Conservation (phyloP, 2,888 invertebrate species). For the Melinaea menophilus region DNA sequence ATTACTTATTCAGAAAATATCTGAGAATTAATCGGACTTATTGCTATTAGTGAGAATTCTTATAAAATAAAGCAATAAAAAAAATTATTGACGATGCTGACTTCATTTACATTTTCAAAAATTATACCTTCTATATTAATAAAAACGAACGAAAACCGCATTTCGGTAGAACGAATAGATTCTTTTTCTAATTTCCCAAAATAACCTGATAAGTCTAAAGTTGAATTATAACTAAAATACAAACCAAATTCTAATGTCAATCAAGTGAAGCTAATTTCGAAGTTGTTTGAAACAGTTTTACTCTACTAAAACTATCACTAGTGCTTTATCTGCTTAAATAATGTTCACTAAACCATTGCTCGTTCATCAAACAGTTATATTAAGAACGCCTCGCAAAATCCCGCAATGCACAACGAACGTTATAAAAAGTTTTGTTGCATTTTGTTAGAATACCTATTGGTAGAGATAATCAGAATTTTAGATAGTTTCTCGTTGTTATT, state of each 20-base stretch:
- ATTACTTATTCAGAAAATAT: too few relatives aligned
- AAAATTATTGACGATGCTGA: too few relatives aligned
- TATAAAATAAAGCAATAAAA: too few relatives aligned
- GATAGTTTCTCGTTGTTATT: slow-evolving; percentile 33
- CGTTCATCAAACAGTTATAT: background rate
- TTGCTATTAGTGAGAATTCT: too few relatives aligned
- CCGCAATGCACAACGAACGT: background rate
- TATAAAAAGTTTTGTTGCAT: background rate
- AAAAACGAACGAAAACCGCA: too few relatives aligned
- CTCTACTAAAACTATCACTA: background rate
- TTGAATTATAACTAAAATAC: slow-evolving; percentile 1
- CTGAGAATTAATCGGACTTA: too few relatives aligned
- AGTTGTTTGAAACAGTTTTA: background rate
- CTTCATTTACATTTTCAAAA: too few relatives aligned
- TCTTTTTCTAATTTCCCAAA: too few relatives aligned
- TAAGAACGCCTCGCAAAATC: background rate
- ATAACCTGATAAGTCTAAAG: too few relatives aligned
- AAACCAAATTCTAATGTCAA: slow-evolving; percentile 2
- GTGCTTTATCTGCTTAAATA: background rate
- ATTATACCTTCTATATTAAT: too few relatives aligned
- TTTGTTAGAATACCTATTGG: slow-evolving; percentile 1
- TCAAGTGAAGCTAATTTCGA: slow-evolving; percentile 6
- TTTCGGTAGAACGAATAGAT: too few relatives aligned
- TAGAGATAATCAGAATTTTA: slow-evolving; percentile 30
- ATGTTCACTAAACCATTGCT: background rate